Conservation (phyloP, 1,140 invertebrate genomes). For the Drosophila elegans region DNA sequence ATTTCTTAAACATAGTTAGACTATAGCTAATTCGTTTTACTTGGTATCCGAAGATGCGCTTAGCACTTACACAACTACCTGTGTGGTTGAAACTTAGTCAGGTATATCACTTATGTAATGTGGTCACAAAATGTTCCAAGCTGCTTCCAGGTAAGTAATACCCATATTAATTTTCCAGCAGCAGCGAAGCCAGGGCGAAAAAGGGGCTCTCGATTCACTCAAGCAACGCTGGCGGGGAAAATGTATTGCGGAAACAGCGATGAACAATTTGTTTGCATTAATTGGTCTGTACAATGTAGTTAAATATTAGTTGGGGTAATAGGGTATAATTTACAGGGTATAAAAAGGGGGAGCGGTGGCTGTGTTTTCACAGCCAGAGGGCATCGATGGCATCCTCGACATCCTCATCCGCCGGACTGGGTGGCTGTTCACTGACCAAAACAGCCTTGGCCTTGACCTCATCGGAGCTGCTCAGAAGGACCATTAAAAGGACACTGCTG, state of each 20-base stretch:
- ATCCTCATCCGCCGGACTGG: constrained; percentile 42
- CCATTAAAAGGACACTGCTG: constrained; percentile 69
- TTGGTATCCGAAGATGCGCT: constrained; percentile 30
- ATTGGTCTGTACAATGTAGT: constrained; percentile 43
- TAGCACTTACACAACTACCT: constrained; percentile 57
- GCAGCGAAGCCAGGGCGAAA: constrained; percentile 14
- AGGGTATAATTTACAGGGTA: constrained; percentile 22
- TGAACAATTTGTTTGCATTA: constrained; percentile 27
- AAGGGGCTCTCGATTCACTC: constrained; percentile 35
- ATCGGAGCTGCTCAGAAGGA: constrained; percentile 59
- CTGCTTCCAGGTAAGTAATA: constrained; percentile 19
- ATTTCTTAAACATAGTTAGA: constrained; percentile 31
- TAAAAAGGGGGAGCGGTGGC: not conserved
- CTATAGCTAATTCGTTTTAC: constrained; percentile 26
- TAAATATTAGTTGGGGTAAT: constrained; percentile 26
- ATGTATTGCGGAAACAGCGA: constrained; percentile 28
- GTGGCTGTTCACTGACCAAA: constrained; percentile 63
- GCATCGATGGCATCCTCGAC: constrained; percentile 72
- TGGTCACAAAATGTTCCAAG: constrained; percentile 35
- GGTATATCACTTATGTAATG: constrained; percentile 67
- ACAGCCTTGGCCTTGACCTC: constrained; percentile 73
- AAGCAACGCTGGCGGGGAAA: constrained; percentile 23
- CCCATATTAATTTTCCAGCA: constrained; percentile 15
- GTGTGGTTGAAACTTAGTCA: constrained; percentile 47
- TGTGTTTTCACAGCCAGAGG: constrained; percentile 58